Conservation (phyloP, 1,140 invertebrate genomes). For the Stenopsyche tienmushanensis region DNA sequence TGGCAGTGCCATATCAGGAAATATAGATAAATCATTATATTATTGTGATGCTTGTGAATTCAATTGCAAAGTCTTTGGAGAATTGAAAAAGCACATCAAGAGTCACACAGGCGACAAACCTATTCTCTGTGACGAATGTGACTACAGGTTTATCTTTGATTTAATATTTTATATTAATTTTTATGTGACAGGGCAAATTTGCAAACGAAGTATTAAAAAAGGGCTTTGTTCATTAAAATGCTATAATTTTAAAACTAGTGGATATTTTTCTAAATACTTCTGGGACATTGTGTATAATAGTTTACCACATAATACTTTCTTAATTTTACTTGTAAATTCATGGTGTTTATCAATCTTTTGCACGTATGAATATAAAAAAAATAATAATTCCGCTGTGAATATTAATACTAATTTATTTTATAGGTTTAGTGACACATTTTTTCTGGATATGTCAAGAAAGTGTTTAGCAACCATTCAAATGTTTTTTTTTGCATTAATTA, state of each 20-base stretch:
- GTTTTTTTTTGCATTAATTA: neutral
- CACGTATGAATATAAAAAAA: no score
- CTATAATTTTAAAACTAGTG: no score
- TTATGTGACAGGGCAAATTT: no score
- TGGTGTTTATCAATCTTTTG: no score
- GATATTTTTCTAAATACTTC: no score
- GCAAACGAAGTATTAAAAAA: no score
- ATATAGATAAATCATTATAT: neutral
- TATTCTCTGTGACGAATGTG: constrained; percentile 9
- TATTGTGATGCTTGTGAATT: constrained; percentile 1
- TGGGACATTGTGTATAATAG: no score
- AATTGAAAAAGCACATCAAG: constrained; percentile 11
- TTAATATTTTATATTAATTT: neutral
- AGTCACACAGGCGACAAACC: neutral
- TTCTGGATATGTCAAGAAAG: neutral
- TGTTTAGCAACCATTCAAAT: neutral
- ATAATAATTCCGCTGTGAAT: no score
- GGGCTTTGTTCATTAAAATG: no score
- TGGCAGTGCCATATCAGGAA: neutral
- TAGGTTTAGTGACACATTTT: neutral
- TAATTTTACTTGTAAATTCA: no score
- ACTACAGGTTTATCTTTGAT: constrained; percentile 3
- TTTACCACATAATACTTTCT: no score
- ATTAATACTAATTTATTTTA: no score
- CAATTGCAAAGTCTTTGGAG: constrained; percentile 2